Percentiles rank a stretch among this genome's conserved stretches.
Conservation (phyloP, 2,888 invertebrate species). For the Acanthosepion pharaonis region DNA sequence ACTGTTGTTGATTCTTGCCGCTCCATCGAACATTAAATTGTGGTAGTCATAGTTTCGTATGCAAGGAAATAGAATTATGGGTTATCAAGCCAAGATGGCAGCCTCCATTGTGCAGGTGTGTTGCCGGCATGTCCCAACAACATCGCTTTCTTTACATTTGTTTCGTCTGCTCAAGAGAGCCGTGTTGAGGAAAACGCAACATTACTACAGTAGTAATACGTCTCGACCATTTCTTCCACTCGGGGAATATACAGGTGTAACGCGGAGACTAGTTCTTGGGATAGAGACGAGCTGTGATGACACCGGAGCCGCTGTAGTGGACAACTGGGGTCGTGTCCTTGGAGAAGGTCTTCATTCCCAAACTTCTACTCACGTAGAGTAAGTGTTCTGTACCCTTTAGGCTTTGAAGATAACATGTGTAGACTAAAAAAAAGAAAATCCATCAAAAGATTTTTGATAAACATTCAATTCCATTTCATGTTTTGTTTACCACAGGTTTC, state of each 20-base stretch:
- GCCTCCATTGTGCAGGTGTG: slow-evolving; percentile 64
- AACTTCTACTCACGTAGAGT: slow-evolving; percentile 81
- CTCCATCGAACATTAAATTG: background rate
- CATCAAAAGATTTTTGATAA: too few species aligned
- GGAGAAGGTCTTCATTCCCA: slow-evolving; percentile 90
- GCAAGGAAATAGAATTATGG: slow-evolving; percentile 48
- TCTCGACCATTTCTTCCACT: background rate
- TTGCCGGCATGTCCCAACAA: background rate
- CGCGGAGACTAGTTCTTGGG: slow-evolving; percentile 80
- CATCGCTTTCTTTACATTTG: background rate
- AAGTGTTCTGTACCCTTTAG: slow-evolving; percentile 58
- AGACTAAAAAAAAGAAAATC: too few species aligned
- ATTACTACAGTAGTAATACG: background rate
- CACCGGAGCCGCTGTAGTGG: slow-evolving; percentile 92
- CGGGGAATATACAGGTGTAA: background rate
- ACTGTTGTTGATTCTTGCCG: too few species aligned
- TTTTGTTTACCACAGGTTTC: too few species aligned
- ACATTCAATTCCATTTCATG: too few species aligned
- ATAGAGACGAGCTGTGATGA: slow-evolving; percentile 99
- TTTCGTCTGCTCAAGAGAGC: background rate
- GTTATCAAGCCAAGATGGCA: slow-evolving; percentile 62
- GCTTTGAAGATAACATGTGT: too few species aligned
- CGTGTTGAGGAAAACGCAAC: background rate
- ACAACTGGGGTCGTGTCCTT: slow-evolving; percentile 82
- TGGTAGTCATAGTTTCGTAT: background rate